Evolutionary conservation across 1,140 invertebrate genomes (phyloP), one percentile per base, ranked within the genome.

Genomic region (Drosophila paulistorum): DNA sequence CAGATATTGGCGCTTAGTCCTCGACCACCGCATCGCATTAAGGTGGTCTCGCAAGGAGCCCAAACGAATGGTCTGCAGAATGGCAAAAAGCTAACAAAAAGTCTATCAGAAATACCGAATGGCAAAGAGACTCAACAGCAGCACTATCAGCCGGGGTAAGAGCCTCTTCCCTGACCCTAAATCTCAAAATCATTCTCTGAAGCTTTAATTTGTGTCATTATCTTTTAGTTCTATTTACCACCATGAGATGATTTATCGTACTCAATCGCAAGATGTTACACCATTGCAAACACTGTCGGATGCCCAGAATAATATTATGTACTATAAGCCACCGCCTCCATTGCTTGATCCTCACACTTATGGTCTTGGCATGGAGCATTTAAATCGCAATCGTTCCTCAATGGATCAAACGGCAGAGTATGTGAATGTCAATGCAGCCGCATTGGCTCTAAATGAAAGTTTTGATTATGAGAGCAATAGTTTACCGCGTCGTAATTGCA

Each of bases 21-120:
- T 6, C 91, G 96, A 37, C 94, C 94, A 4, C 94, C 94, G 7
- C 94, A 95, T 91, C 84, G 96, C 94, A 96, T 97, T 42, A 96
- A 96, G 91, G 97, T 97, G 95, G 96, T 97, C 20, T 97, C 96
- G 3, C 96, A 97, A 91, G 96, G 96, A 20, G 96, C 97, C 7
- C 97, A 97, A 92, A 97, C 97, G 1, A 97, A 97, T 92, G 96
- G 96, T 1, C 93, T 95, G 20, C 93, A 95, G 26, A 93, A 94
- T 77, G 94, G 94, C 14, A 93, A 96, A 71, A 96, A 96, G 92
- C 92, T 97, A 57, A 96, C 95, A 13, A 97, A 97, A 92, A 97
- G 96, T 74, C 96, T 96, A 78, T 97, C 96, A 1, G 96, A 97
- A 93, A 96, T 96, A 23, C 89, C 89, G 62, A 78, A 84, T 57